These are phyloP conservation scores for Ormyrus rosae DNA, from an alignment of 2,888 invertebrate species.

Conservation along the genomic window DNA sequence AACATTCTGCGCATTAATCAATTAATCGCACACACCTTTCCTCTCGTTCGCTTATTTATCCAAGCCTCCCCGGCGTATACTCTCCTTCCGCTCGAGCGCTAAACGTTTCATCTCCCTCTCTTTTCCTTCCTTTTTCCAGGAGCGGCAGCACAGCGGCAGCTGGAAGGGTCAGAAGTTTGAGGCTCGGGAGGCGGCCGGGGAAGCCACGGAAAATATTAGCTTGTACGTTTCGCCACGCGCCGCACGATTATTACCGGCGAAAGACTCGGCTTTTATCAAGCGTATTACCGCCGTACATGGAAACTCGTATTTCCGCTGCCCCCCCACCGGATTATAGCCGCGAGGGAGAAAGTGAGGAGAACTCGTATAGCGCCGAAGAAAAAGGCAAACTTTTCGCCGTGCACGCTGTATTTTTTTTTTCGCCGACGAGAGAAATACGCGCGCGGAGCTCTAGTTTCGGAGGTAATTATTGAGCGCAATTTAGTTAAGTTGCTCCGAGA, in stretches of 20 bases:
- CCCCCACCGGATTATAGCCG: background rate
- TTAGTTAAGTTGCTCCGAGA: slow-evolving; percentile 13
- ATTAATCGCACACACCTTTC: background rate
- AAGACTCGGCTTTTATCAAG: slow-evolving; percentile 7
- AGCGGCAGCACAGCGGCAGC: background rate
- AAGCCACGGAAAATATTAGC: slow-evolving; percentile 27
- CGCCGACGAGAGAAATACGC: no score
- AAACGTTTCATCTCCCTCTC: background rate
- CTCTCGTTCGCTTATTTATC: background rate
- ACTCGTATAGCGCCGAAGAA: background rate
- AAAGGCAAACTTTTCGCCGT: slow-evolving; percentile 10
- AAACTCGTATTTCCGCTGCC: slow-evolving; percentile 30
- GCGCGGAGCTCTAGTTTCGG: background rate
- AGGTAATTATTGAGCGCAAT: slow-evolving; percentile 35
- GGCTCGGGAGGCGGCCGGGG: background rate
- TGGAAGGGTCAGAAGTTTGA: slow-evolving; percentile 31
- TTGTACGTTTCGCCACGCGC: background rate
- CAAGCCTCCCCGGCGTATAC: background rate
- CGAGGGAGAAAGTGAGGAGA: slow-evolving; percentile 3
- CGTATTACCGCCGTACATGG: slow-evolving; percentile 23
- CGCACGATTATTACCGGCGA: slow-evolving; percentile 14
- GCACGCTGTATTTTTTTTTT: background rate
- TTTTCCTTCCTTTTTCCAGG: background rate
- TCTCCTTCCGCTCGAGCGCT: background rate
- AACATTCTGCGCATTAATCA: background rate